A percentile compares a stretch with the other conserved stretches of the same genome.
Conservation (phyloP, 2,797 vertebrate genomes). For the Oryzias dopingdopingensis region DNA sequence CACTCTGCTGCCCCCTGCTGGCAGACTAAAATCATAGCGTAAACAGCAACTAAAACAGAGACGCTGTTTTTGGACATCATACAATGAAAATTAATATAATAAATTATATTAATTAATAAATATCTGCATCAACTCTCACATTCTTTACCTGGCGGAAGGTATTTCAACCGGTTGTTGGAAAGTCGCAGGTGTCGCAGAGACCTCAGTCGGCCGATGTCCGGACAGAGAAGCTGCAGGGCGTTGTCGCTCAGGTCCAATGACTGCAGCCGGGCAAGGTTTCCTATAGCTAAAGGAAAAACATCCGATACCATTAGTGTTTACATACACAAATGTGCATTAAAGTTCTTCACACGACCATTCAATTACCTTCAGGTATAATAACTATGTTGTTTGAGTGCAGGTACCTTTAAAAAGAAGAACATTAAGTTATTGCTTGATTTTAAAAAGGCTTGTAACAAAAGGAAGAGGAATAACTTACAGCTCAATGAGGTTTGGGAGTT, state of each 20-base stretch:
- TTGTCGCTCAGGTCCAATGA: slow-evolving; percentile 96
- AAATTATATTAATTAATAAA: no score
- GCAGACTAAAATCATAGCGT: slow-evolving; percentile 3
- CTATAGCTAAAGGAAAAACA: slow-evolving; percentile 82
- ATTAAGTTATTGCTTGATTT: not conserved
- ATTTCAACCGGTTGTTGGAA: slow-evolving; percentile 91
- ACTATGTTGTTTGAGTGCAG: slow-evolving; percentile 97
- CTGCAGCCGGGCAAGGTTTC: slow-evolving; percentile 90
- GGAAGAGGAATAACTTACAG: slow-evolving; percentile 82
- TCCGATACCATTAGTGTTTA: not conserved
- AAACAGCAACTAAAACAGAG: not conserved
- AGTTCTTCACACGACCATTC: not conserved
- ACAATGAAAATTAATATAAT: not conserved
- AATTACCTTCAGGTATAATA: slow-evolving; percentile 93
- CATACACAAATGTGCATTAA: not conserved
- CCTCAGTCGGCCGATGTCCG: slow-evolving; percentile 91
- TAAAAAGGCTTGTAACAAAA: not conserved
- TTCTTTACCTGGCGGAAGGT: slow-evolving; percentile 86
- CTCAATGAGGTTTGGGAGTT: slow-evolving; percentile 97
- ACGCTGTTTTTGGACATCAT: not conserved
- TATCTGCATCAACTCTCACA: no score
- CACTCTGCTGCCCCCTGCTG: slow-evolving; percentile 48
- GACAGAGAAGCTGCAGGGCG: slow-evolving; percentile 91
- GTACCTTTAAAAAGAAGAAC: slow-evolving; percentile 78
- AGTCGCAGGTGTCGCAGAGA: slow-evolving; percentile 90